Conservation (phyloP, 2,797 vertebrate species). For the Falco rusticolus region DNA sequence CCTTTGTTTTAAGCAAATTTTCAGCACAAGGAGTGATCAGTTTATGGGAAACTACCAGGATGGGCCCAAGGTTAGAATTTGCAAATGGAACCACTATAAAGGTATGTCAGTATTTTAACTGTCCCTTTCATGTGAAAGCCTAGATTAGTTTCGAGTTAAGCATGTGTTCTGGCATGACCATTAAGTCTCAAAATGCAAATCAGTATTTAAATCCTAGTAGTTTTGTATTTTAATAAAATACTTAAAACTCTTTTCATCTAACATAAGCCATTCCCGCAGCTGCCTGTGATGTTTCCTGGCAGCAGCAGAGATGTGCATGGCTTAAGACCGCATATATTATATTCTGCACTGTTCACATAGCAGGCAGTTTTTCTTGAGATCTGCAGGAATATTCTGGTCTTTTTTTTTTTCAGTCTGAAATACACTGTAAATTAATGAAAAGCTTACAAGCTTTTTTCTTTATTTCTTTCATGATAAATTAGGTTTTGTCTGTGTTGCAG, state of each 20-base stretch:
- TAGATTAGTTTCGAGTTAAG: slow-evolving; percentile 42
- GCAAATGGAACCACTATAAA: slow-evolving; percentile 66
- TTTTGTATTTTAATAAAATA: slow-evolving; percentile 25
- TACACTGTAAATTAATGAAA: neutral
- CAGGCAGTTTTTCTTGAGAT: neutral
- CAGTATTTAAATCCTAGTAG: neutral
- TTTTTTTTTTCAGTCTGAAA: neutral
- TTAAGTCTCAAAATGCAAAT: slow-evolving; percentile 27
- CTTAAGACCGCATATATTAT: neutral
- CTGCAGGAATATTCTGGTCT: neutral
- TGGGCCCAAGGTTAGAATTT: slow-evolving; percentile 81
- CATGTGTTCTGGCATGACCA: slow-evolving; percentile 37
- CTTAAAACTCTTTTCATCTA: neutral
- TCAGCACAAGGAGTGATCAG: slow-evolving; percentile 78
- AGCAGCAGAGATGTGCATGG: slow-evolving; percentile 23
- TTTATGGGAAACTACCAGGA: slow-evolving; percentile 78
- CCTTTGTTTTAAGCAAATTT: slow-evolving; percentile 77
- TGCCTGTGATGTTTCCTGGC: slow-evolving; percentile 9
- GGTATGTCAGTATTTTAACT: slow-evolving; percentile 68
- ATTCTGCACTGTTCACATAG: neutral
- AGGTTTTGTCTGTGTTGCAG: neutral
- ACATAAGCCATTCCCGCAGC: neutral
- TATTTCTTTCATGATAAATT: neutral
- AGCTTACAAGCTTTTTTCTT: neutral
- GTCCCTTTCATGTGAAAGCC: slow-evolving; percentile 57